Base-by-base conservation (phyloP, 2,888 invertebrate genomes). In the Ptychoptera albimana region DNA sequence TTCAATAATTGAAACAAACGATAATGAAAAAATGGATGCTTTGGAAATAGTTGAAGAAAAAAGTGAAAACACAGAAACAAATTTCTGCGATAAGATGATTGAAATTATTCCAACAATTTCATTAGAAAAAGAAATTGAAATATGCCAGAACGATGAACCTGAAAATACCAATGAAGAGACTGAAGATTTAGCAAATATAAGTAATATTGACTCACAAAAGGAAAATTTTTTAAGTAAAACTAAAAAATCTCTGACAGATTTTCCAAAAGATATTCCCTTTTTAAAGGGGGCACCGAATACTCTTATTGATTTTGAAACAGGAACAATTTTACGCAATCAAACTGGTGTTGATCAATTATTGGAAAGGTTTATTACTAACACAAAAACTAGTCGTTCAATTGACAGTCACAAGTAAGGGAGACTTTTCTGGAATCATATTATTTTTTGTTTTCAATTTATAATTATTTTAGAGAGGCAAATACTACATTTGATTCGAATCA, bases 301-400 rank as follows among this genome's bases (percentile, higher is more conserved):
- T 50, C 55, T 77, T 5, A 80, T 84, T 42, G 75, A 79, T 57
- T 61, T 83, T 34, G 73, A 76, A 48, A 67, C 68, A 3, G 69
- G 69, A 2, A 56, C 63, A 23, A 57, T 64, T 50, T 51, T 60
- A 37, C 48, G 13, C 9, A 45, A 34, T 48, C 56, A 73, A 6
- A 70, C 71, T 38, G 82, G 80, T 9, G 67, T 86, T 8, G 72
- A 75, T 49, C 66, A 73, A 45, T 67, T 89, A 31, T 75, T 83
- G 59, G 72, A 83, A 51, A 70, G 84, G 49, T 82, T 84, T 57
- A 66, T 77, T 34, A 75, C 76, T 55, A 85, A 86, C 53, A 68
- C 65, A 42, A 39, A 29, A 23, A 15, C 34, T 11, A 42, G 34
- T 34, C 16, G 42, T n/a, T 16, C 16, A 5, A 15, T 35, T 35